Evolutionary conservation across 2,113 vertebrate genomes (phyloP), one percentile per base, ranked within the genome.

Genomic region (Corythornis madagascariensis): DNA sequence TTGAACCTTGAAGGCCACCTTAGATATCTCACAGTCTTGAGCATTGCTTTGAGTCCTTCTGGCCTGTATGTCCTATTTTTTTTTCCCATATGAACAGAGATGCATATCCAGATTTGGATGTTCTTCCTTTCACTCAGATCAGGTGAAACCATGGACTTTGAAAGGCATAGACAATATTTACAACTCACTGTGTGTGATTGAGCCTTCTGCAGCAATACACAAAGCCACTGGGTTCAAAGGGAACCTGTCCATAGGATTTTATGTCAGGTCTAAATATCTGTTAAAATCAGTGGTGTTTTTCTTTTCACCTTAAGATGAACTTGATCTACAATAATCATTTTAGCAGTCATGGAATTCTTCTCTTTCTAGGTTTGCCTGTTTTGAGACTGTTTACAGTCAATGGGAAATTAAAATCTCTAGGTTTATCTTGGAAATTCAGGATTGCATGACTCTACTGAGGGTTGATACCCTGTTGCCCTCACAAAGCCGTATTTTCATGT

Each of bases 41-140:
- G 16, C 31, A 55, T 17, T 0, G 0, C 4, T 61, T 19, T 73
- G 29, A 4, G 5, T 6, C 7, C 11, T 69, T 83, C n/a, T 53
- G n/a, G 9, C 21, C 4, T 25, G 2, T 35, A 28, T 35, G 28
- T n/a, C 5, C 13, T 43, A 8, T 1, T 47, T 47, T 47, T 47
- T 55, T 19, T 69, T 4, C 18, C 11, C 16, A 9, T 19, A 5
- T 43, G 13, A 83, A 43, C 10, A 15, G 11, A 5, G 31, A 42
- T 0, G 0, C 8, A 29, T 16, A 65, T 5, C 2, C 16, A 50
- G 5, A 38, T 70, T 75, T 65, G 22, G 19, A 26, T 9, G 22
- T 19, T 43, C 1, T n/a, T 75, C 3, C 21, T 70, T 65, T 48
- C 16, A 65, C 26, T 25, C 26, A 45, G 19, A n/a, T 70, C 33